Percentiles rank a stretch among this genome's conserved stretches.
Conservation (phyloP, 2,888 invertebrate species). For the Sesamia inferens region DNA sequence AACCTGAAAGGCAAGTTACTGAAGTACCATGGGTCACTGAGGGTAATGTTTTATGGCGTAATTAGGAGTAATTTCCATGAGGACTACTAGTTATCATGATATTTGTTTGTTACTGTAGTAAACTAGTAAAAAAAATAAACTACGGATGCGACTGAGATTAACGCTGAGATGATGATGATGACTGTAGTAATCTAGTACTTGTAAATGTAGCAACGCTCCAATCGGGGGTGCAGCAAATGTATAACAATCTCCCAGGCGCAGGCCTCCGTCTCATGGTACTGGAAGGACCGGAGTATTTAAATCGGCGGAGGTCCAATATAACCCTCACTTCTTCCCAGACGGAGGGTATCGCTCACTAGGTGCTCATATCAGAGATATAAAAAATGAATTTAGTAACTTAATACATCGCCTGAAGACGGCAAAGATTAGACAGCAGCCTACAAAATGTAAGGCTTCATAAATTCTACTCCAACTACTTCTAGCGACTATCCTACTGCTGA, state of each 20-base stretch:
- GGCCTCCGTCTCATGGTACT: too few species aligned
- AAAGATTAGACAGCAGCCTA: not conserved
- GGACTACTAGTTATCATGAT: slow-evolving; percentile 4
- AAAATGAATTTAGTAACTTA: not conserved
- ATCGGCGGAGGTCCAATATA: too few species aligned
- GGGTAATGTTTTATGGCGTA: slow-evolving; percentile 20
- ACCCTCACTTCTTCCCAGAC: too few species aligned
- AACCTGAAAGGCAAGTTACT: slow-evolving; percentile 22
- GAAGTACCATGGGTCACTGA: not conserved
- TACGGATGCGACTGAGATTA: too few species aligned
- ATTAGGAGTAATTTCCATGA: slow-evolving; percentile 26
- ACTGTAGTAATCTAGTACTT: too few species aligned
- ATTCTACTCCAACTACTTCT: slow-evolving; percentile 16
- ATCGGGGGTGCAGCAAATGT: too few species aligned
- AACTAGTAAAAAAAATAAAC: too few species aligned
- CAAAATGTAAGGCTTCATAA: slow-evolving; percentile 11
- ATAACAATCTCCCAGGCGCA: too few species aligned
- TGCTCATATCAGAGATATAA: not conserved
- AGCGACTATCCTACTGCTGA: slow-evolving; percentile 7
- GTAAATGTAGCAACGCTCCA: too few species aligned
- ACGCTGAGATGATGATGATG: too few species aligned
- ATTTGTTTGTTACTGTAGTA: slow-evolving; percentile 7
- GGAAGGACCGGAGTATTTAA: too few species aligned
- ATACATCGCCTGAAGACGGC: not conserved
- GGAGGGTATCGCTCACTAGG: not conserved